Conservation (phyloP, 2,888 invertebrate species). For the Phrixothrix hirtus region DNA sequence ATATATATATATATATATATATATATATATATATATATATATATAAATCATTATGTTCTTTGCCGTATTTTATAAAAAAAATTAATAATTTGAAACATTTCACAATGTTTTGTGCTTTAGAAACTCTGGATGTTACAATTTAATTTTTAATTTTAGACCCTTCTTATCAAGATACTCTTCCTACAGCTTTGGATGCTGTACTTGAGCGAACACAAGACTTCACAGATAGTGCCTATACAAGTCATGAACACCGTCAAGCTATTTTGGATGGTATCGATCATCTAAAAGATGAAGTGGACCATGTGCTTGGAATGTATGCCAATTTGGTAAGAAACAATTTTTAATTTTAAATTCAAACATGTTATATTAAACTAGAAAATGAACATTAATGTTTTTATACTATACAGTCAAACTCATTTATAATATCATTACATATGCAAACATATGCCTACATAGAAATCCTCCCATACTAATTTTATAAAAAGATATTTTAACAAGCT, state of each 20-base stretch:
- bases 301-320: constrained; percentile 83
- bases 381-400: too few relatives aligned
- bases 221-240: constrained; percentile 98
- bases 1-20: too few relatives aligned
- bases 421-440: too few relatives aligned
- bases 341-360: neutral
- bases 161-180: constrained; percentile 74
- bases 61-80: too few relatives aligned
- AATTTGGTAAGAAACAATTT: constrained; percentile 68
- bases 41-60: too few relatives aligned
- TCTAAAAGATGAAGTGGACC: constrained; percentile 88
- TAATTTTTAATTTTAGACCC: constrained; percentile 44
- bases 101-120: neutral
- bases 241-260: constrained; percentile 94
- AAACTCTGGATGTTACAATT: neutral
- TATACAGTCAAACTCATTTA: too few relatives aligned
- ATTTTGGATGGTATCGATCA: constrained; percentile 86
- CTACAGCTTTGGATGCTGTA: constrained; percentile 84
- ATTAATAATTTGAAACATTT: too few relatives aligned
- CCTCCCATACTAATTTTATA: too few relatives aligned
- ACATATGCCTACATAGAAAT: too few relatives aligned
- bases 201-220: constrained; percentile 97
- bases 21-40: too few relatives aligned
- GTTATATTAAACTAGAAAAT: too few relatives aligned
- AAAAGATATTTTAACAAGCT: too few relatives aligned